These are phyloP conservation scores for Coranthus polyacanthus DNA, from an alignment of 2,797 vertebrate species.

Conservation along the genomic window DNA sequence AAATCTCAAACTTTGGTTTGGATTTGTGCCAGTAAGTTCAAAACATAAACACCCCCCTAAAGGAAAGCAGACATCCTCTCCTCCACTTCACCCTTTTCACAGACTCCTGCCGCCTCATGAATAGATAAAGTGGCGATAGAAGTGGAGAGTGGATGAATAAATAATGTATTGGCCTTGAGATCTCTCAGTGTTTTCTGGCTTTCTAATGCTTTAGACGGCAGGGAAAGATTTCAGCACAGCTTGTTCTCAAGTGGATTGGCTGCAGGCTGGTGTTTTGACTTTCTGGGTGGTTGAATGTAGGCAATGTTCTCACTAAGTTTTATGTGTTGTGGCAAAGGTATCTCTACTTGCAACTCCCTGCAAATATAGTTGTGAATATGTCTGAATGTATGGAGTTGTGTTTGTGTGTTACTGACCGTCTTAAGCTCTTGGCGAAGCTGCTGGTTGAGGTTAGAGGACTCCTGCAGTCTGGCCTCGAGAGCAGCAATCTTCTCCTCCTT, in stretches of 20 bases:
- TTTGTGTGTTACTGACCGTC: slow-evolving; percentile 86
- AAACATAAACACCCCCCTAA: slow-evolving; percentile 20
- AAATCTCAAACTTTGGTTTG: not conserved
- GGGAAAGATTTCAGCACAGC: slow-evolving; percentile 14
- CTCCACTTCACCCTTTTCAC: slow-evolving; percentile 20
- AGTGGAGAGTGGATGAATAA: slow-evolving; percentile 52
- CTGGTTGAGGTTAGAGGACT: slow-evolving; percentile 97
- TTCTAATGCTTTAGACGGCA: slow-evolving; percentile 22
- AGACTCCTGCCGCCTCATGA: slow-evolving; percentile 62
- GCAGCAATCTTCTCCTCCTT: slow-evolving; percentile 99
- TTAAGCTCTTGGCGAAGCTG: slow-evolving; percentile 98
- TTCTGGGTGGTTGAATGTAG: not conserved
- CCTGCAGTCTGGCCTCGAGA: slow-evolving; percentile 96
- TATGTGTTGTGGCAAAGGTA: not conserved
- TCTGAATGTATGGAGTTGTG: slow-evolving; percentile 1
- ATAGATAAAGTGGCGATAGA: slow-evolving; percentile 61
- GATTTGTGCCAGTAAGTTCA: slow-evolving; percentile 38
- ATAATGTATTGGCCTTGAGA: slow-evolving; percentile 56
- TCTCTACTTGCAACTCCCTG: not conserved
- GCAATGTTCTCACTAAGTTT: not conserved
- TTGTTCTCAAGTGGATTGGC: slow-evolving; percentile 24
- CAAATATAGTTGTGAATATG: not conserved
- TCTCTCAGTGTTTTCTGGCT: slow-evolving; percentile 39
- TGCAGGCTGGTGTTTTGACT: slow-evolving; percentile 8
- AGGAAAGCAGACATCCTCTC: slow-evolving; percentile 44